Percentiles rank a stretch among this genome's conserved stretches.
Evolutionary conservation across 2,113 vertebrate species (phyloP).

Genomic region (Muscicapa adusta): DNA sequence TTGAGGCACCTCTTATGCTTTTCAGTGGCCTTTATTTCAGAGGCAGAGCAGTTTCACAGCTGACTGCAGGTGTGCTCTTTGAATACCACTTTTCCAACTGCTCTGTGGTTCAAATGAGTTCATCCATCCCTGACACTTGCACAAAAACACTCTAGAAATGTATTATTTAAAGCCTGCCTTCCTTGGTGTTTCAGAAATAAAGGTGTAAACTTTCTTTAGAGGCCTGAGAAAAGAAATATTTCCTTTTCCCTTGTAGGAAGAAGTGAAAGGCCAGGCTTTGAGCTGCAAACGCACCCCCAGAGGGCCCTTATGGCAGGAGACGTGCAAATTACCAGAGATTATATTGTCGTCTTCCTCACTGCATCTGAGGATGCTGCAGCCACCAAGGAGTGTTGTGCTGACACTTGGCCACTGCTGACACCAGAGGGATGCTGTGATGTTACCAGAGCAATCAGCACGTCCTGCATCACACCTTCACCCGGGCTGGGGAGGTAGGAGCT

Average conservation of each 20-base stretch:
- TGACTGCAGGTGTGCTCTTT: constrained; percentile 22
- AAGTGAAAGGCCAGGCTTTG: constrained; percentile 22
- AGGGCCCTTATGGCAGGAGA: constrained; percentile 24
- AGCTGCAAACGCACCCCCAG: neutral
- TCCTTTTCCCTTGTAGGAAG: constrained; percentile 19
- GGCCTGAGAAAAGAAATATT: neutral
- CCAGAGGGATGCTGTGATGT: constrained; percentile 11
- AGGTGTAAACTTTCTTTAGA: constrained; percentile 3
- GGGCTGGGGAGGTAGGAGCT: neutral
- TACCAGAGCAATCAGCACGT: neutral
- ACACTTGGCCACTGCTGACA: constrained; percentile 15
- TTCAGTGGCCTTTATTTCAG: neutral
- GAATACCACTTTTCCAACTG: neutral
- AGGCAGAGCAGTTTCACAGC: neutral
- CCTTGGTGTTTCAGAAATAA: constrained; percentile 11
- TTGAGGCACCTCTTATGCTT: neutral
- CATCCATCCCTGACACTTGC: constrained; percentile 5
- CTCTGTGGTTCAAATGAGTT: constrained; percentile 22
- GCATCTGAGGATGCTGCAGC: constrained; percentile 48
- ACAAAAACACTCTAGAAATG: neutral
- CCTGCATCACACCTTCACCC: neutral
- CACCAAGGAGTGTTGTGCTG: neutral
- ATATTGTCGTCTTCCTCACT: neutral
- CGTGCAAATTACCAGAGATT: constrained; percentile 34
- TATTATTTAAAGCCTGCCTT: constrained; percentile 55